Conservation (phyloP, 2,797 vertebrate genomes). For the Clarias laeviceps region DNA sequence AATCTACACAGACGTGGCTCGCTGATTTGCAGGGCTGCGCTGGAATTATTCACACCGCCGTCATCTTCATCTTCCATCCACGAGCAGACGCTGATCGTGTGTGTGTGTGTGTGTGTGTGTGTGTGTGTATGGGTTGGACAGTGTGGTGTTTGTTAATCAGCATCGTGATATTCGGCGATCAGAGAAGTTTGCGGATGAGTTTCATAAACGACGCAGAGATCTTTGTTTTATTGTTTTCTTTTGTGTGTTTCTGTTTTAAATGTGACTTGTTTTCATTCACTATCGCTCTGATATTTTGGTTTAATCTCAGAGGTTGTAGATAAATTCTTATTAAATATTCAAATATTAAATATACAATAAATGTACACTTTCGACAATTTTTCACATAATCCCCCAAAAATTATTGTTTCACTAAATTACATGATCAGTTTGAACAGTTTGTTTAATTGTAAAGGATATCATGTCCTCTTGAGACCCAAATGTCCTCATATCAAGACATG, state of each 20-base stretch:
- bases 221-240: background rate
- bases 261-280: background rate
- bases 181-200: too few species aligned
- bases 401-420: background rate
- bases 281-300: background rate
- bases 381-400: too few species aligned
- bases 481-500: too few species aligned
- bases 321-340: background rate
- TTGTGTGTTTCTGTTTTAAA: background rate
- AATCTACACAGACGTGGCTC: conserved; percentile 47
- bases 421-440: background rate
- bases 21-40: conserved; percentile 47
- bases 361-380: too few species aligned
- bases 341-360: too few species aligned
- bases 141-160: too few species aligned
- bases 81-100: too few species aligned
- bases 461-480: too few species aligned
- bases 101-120: background rate
- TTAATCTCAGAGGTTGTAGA: background rate
- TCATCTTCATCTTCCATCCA: background rate
- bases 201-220: background rate
- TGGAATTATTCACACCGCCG: background rate
- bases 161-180: background rate
- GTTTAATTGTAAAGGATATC: background rate
- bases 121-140: background rate